Base-by-base conservation (phyloP, 2,797 vertebrate genomes). In the Cichlasoma orientale region DNA sequence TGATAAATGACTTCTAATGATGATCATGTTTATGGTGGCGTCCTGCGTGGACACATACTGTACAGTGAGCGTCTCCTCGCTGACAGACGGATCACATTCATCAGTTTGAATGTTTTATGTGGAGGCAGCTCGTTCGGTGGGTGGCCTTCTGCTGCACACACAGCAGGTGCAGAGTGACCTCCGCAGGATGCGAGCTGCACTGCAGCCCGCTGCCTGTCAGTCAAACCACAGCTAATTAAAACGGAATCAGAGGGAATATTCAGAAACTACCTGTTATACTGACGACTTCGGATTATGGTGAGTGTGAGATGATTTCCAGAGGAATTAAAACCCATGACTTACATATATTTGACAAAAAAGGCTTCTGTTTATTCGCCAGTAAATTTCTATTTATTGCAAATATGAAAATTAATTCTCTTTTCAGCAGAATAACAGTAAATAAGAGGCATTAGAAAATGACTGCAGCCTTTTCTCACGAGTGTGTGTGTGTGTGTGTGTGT, bases 121-220 rank as follows among this genome's bases (percentile, higher is more conserved):
- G 56, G 63, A 66, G 36, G 83, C 77, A 21, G 80, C 75, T 82
- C 59, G 54, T 12, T 71, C 73, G 11, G 47, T 27, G 57, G 50
- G 78, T 27, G 79, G 72, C 54, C 47, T 74, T 21, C 78, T 77
- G 77, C 71, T 72, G 73, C 56, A 2, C 5, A 6, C 29, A 82
- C 78, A 72, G 89, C 56, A 75, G 92, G 88, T 27, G 69, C 82
- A 89, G 68, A 91, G 90, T 79, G 95, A 91, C 94, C 93, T 89
- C 95, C 87, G 50, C 87, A 92, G 94, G 93, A 83, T 11, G 6
- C n/a, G 16, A 1, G 1, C 5, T 0, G 70, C 88, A 89, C 87
- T 89, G 86, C 92, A 90, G 50, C 74, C 52, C 29, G 23, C 3
- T 1, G 12, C 5, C 75, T 25, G 54, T 4, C 63, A 50, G 7